Evolutionary conservation across 2,888 invertebrate genomes (phyloP).

Genomic region (Trachelus troglodyta): DNA sequence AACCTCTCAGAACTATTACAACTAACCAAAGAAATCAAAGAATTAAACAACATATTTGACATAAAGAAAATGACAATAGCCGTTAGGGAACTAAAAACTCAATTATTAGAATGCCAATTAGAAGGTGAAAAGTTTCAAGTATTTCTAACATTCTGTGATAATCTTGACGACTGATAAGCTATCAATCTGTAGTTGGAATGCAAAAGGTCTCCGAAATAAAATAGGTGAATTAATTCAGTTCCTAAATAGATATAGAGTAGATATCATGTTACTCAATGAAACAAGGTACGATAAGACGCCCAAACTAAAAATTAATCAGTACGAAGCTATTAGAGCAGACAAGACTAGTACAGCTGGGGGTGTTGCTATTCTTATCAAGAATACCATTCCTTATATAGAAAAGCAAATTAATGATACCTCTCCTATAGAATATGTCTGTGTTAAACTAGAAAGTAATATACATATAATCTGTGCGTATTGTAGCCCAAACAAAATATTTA

Average conservation of each 20-base stretch:
- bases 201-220: slow-evolving; percentile 29
- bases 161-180: slow-evolving; percentile 21
- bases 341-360: slow-evolving; percentile 24
- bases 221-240: slow-evolving; percentile 26
- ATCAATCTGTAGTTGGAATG: slow-evolving; percentile 41
- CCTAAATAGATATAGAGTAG: slow-evolving; percentile 26
- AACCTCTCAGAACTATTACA: too few relatives aligned
- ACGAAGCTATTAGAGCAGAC: slow-evolving; percentile 31
- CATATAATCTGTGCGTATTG: slow-evolving; percentile 30
- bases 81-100: slow-evolving; percentile 13
- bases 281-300: slow-evolving; percentile 25
- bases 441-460: slow-evolving; percentile 25
- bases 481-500: slow-evolving; percentile 27
- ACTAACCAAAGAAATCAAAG: too few relatives aligned
- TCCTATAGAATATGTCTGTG: slow-evolving; percentile 24
- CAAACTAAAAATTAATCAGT: slow-evolving; percentile 32
- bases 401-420: slow-evolving; percentile 16
- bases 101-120: slow-evolving; percentile 21
- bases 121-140: slow-evolving; percentile 27
- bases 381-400: slow-evolving; percentile 22
- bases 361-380: slow-evolving; percentile 27
- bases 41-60: too few relatives aligned
- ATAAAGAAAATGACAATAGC: slow-evolving; percentile 18
- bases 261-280: slow-evolving; percentile 32
- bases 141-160: slow-evolving; percentile 29